Evolutionary conservation across 1,140 invertebrate species (phyloP), one percentile per base, ranked within the genome.

Genomic region (Pachypsylla venusta): DNA sequence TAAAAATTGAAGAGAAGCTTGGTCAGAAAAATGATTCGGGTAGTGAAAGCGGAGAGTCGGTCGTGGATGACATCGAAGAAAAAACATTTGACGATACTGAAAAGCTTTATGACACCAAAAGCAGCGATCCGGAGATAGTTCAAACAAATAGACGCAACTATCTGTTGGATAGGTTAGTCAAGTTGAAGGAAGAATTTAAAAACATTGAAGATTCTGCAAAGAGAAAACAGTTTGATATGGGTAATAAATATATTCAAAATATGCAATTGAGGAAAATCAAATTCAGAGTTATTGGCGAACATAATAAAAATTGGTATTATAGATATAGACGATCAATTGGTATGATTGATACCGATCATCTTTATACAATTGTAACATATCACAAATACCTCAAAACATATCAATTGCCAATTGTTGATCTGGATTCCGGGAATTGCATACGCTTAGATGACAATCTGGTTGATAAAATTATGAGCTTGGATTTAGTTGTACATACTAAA

Each of bases 251-350:
- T 16, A 35, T 35, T 16, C 30, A 35, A 12, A 48, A 22, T 48
- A 48, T 48, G 16, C n/a, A 19, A 48, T 19, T 48, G 4, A 48
- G 22, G 42, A 48, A 48, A 48, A 19, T 19, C 42, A n/a, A 22
- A n/a, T 48, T 48, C 42, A n/a, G 42, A 48, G 5, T 48, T 10
- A 48, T 48, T 5, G 42, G 42, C 42, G 16, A n/a, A 4, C 42
- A 48, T n/a, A 22, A 48, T 48, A 48, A 48, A 22, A 48, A 48
- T 48, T 48, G 42, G 42, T 48, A 19, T 48, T 48, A 48, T n/a
- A 48, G 4, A n/a, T 48, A 22, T 48, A 48, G 22, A n/a, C 7
- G 22, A 48, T 48, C 42, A 10, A 7, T 48, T 7, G 42, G 42
- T 48, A 22, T 48, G 4, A n/a, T 48, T 48, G n/a, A 48, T 19